phyloP scores from a whole-genome alignment of 2,113 vertebrate genomes.

The Xenus cinereus region DNA sequence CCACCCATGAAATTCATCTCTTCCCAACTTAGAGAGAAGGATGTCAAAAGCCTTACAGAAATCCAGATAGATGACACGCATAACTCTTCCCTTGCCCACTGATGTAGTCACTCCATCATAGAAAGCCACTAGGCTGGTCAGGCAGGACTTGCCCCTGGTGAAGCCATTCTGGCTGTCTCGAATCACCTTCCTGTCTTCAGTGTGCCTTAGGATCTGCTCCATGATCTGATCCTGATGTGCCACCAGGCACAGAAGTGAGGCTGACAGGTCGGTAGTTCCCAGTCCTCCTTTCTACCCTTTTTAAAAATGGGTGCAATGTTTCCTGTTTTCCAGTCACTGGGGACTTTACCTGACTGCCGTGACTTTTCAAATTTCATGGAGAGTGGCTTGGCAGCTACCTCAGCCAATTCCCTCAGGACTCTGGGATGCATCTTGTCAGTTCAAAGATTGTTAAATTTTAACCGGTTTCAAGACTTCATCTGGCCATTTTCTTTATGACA shows the following conservation, averaged over 20 bases:
- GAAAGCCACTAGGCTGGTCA: neutral
- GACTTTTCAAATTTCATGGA: neutral
- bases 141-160: neutral
- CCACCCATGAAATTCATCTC: neutral
- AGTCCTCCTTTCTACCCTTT: neutral
- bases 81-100: neutral
- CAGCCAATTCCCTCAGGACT: neutral
- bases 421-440: neutral
- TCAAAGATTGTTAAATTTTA: slow-evolving; percentile 15
- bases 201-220: neutral
- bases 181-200: neutral
- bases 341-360: neutral
- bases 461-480: neutral
- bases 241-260: neutral
- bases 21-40: neutral
- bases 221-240: neutral
- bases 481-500: neutral
- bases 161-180: neutral
- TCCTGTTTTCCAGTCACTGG: neutral
- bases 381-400: neutral
- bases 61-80: neutral
- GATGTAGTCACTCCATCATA: neutral
- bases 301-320: neutral
- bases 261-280: neutral
- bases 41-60: neutral